Conservation (phyloP, 2,888 invertebrate species). For the Drosophila pseudotalamancana region DNA sequence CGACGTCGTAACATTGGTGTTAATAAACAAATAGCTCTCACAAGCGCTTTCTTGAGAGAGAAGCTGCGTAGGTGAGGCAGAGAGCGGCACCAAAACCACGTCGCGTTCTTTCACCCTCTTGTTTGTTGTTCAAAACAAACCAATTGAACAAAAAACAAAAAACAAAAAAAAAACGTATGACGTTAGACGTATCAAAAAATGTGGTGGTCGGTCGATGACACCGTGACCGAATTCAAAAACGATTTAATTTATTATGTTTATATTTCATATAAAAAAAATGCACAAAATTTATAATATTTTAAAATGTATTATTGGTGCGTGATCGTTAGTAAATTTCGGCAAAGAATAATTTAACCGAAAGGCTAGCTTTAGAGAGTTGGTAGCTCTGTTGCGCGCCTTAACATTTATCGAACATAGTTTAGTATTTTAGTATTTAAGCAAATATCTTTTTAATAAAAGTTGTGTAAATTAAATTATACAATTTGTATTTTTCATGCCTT, state of each 20-base stretch:
- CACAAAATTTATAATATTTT: neutral
- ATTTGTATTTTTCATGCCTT: too few relatives aligned
- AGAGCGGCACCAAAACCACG: conserved; percentile 17
- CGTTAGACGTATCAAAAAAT: conserved; percentile 5
- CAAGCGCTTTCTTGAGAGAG: conserved; percentile 3
- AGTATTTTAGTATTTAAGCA: neutral
- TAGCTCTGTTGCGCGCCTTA: neutral
- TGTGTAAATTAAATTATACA: too few relatives aligned
- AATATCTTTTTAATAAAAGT: too few relatives aligned
- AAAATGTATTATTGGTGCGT: too few relatives aligned
- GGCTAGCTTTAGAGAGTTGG: neutral
- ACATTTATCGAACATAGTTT: too few relatives aligned
- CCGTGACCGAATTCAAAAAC: neutral
- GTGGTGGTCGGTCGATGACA: conserved; percentile 38
- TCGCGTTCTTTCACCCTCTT: conserved; percentile 22
- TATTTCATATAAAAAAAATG: neutral
- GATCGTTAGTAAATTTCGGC: too few relatives aligned
- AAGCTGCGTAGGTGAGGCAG: neutral
- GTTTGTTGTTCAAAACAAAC: conserved; percentile 40
- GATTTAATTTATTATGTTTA: neutral
- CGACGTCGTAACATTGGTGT: conserved; percentile 11
- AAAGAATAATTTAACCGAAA: too few relatives aligned
- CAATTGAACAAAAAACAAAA: conserved; percentile 11
- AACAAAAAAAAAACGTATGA: neutral
- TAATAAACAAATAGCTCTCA: conserved; percentile 23